phyloP scores from a whole-genome alignment of 2,113 vertebrate species.

The Nematolebias whitei region DNA sequence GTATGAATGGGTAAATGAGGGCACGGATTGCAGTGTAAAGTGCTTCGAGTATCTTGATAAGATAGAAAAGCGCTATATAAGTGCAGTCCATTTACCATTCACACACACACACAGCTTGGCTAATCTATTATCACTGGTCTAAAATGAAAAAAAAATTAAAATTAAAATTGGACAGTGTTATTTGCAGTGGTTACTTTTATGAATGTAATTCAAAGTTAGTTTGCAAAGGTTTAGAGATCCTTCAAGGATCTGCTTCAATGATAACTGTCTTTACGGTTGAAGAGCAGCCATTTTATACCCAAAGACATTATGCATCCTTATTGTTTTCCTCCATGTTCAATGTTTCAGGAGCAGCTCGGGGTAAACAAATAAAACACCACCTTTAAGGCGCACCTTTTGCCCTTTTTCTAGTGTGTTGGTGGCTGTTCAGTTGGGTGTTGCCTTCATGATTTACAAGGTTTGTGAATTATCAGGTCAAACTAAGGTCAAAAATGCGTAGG shows the following conservation, averaged over 20 bases:
- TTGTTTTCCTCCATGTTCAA: background rate
- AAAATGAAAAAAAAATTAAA: slow-evolving; percentile 10
- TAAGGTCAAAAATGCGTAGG: background rate
- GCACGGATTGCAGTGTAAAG: too few relatives aligned
- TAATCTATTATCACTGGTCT: slow-evolving; percentile 15
- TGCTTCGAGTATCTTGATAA: too few relatives aligned
- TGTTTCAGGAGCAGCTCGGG: too few relatives aligned
- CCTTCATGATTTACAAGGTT: too few relatives aligned
- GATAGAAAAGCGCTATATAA: too few relatives aligned
- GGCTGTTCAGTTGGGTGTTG: background rate
- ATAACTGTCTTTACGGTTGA: background rate
- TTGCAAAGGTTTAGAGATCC: background rate
- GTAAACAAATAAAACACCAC: background rate
- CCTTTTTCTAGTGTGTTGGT: background rate
- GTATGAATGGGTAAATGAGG: too few relatives aligned
- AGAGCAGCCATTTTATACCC: background rate
- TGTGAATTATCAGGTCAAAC: background rate
- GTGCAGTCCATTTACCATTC: too few relatives aligned
- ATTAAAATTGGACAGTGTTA: background rate
- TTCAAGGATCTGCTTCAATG: background rate
- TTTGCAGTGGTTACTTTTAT: background rate
- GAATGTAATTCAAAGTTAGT: background rate
- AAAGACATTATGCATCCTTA: background rate
- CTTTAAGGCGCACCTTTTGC: too few relatives aligned
- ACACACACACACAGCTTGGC: slow-evolving; percentile 11